Conservation (phyloP, 2,888 invertebrate genomes). For the Creontiades dilutus region DNA sequence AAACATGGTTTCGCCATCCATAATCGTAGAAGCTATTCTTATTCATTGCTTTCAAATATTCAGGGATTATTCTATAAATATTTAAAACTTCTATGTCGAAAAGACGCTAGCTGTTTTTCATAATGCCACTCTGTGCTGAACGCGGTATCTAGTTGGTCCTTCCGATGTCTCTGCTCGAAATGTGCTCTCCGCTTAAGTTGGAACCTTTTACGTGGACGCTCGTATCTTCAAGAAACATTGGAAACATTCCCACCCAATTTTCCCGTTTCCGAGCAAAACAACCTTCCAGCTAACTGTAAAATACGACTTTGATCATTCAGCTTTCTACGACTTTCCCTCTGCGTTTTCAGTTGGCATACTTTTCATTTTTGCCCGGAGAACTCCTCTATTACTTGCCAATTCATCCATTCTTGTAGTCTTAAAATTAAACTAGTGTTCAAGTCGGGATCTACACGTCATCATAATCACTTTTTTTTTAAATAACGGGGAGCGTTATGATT, state of each 20-base stretch:
- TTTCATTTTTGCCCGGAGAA: not conserved
- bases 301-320: not conserved
- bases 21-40: too few species aligned
- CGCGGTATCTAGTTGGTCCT: not conserved
- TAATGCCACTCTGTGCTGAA: too few species aligned
- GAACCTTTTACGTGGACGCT: slow-evolving; percentile 6
- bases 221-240: slow-evolving; percentile 23
- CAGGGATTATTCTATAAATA: too few species aligned
- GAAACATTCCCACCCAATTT: slow-evolving; percentile 32
- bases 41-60: too few species aligned
- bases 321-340: not conserved
- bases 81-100: too few species aligned
- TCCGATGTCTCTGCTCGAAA: not conserved
- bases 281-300: not conserved
- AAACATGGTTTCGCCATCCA: too few species aligned
- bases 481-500: too few species aligned
- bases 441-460: too few species aligned
- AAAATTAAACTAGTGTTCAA: too few species aligned
- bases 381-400: not conserved
- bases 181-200: not conserved
- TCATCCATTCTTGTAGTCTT: not conserved
- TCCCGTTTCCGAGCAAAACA: not conserved
- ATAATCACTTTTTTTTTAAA: too few species aligned
- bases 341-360: not conserved
- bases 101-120: too few species aligned